These are phyloP conservation scores for Drosophila pseudoobscura DNA, from an alignment of 1,140 invertebrate species.

Conservation along the genomic window DNA sequence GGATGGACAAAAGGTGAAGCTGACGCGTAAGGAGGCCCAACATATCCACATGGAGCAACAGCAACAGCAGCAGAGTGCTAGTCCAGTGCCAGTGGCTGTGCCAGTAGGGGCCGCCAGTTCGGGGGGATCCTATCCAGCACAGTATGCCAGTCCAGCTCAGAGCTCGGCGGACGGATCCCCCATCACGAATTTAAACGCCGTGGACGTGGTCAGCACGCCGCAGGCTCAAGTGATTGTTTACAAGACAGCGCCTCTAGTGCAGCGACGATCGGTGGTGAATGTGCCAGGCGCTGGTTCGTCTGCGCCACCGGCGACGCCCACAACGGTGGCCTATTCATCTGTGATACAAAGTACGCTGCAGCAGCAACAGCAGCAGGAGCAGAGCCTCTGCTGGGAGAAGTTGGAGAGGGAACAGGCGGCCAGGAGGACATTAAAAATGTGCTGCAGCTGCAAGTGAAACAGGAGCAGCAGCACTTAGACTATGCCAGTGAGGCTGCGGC, in stretches of 20 bases:
- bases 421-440: constrained; percentile 78
- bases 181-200: constrained; percentile 72
- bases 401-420: constrained; percentile 51
- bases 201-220: constrained; percentile 62
- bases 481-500: constrained; percentile 56
- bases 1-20: constrained; percentile 68
- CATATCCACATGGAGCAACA: constrained; percentile 36
- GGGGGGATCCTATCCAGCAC: constrained; percentile 65
- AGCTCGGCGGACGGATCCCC: constrained; percentile 78
- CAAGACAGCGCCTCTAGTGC: constrained; percentile 71
- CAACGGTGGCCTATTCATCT: constrained; percentile 81
- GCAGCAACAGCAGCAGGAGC: constrained; percentile 62
- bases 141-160: constrained; percentile 73
- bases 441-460: constrained; percentile 77
- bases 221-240: constrained; percentile 78
- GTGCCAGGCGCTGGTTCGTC: constrained; percentile 79
- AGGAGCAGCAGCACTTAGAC: constrained; percentile 74
- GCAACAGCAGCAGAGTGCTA: constrained; percentile 60
- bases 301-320: constrained; percentile 49
- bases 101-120: constrained; percentile 18
- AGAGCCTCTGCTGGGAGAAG: constrained; percentile 73
- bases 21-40: constrained; percentile 68
- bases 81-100: constrained; percentile 48
- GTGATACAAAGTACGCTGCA: constrained; percentile 83
- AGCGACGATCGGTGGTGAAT: constrained; percentile 66